Percentiles rank a stretch among this genome's conserved stretches.
Conservation (phyloP, 2,113 vertebrate species). For the Oenanthe oenanthe region DNA sequence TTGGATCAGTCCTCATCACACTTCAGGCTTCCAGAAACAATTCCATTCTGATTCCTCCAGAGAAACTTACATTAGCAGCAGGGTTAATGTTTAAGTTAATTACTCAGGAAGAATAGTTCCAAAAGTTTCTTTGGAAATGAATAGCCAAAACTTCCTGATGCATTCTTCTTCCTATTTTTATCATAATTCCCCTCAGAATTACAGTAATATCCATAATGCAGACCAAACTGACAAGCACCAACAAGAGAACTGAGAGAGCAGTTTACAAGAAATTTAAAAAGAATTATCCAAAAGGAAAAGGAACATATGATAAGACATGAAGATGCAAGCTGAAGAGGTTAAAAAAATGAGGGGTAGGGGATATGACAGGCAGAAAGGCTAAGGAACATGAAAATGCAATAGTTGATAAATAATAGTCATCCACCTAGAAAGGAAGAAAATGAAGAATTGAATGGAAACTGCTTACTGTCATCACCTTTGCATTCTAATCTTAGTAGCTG, state of each 20-base stretch:
- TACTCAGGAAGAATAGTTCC: neutral
- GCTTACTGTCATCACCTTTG: conserved; percentile 4
- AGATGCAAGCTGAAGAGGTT: neutral
- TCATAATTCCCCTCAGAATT: neutral
- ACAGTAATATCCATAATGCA: neutral
- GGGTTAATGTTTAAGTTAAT: neutral
- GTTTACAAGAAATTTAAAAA: neutral
- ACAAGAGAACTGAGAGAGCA: neutral
- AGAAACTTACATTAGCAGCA: neutral
- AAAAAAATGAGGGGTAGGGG: neutral
- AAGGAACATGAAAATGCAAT: neutral
- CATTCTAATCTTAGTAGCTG: conserved; percentile 10
- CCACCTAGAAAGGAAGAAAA: neutral
- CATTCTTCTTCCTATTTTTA: neutral
- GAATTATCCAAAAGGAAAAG: neutral
- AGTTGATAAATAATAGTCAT: neutral
- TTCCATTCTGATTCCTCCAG: neutral
- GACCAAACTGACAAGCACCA: neutral
- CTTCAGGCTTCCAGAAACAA: neutral
- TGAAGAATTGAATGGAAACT: neutral
- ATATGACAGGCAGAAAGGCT: neutral
- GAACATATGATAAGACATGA: neutral
- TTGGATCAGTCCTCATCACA: neutral
- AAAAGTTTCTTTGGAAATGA: neutral
- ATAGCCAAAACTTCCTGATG: neutral